Conservation (phyloP, 2,888 invertebrate genomes). For the Drosophila niveifrons region DNA sequence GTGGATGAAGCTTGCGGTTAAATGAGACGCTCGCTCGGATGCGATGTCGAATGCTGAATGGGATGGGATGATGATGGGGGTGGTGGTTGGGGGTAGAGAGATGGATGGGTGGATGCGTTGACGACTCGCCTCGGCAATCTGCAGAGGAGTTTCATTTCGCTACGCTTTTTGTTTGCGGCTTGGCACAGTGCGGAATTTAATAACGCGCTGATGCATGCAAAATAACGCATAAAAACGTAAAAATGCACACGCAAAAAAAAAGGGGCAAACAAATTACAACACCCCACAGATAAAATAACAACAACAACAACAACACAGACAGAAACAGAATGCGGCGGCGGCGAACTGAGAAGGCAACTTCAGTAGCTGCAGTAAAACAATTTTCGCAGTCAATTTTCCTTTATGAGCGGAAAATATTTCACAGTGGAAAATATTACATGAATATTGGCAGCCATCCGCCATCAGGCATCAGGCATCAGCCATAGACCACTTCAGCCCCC, state of each 20-base stretch:
- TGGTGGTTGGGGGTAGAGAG: not conserved
- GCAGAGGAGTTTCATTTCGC: conserved; percentile 33
- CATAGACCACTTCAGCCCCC: no score
- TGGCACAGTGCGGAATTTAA: conserved; percentile 68
- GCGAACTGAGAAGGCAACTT: conserved; percentile 49
- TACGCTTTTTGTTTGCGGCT: conserved; percentile 53
- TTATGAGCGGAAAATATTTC: conserved; percentile 78
- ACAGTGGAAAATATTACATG: conserved; percentile 73
- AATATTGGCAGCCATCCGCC: conserved; percentile 65
- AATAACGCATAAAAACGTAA: conserved; percentile 80
- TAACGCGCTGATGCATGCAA: conserved; percentile 81
- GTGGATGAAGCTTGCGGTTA: conserved; percentile 55
- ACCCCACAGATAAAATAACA: conserved; percentile 42
- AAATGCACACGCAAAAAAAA: conserved; percentile 70
- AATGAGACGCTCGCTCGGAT: conserved; percentile 64
- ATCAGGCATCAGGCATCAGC: conserved; percentile 28
- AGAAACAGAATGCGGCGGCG: conserved; percentile 3
- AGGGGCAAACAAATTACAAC: conserved; percentile 73
- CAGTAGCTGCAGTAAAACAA: conserved; percentile 74
- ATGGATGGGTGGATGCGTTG: conserved; percentile 37
- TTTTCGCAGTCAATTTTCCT: conserved; percentile 82
- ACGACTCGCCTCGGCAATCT: conserved; percentile 50
- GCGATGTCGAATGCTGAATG: not conserved
- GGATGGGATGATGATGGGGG: no score
- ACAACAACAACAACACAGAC: conserved; percentile 22